phyloP scores from a whole-genome alignment of 2,888 invertebrate species.

The Erebia epiphron region DNA sequence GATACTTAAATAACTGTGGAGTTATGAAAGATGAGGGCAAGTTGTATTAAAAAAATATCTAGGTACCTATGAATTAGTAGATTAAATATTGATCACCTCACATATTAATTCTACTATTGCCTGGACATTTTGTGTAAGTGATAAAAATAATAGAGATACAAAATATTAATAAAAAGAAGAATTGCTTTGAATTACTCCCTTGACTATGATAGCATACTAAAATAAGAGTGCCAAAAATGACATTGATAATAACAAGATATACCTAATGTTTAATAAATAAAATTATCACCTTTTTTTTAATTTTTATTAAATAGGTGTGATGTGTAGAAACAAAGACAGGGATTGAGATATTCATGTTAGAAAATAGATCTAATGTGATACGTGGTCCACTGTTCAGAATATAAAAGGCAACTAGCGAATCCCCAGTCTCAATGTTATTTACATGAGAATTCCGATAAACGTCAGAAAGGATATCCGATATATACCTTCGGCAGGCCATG shows the following conservation, averaged over 20 bases:
- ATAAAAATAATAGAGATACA: too few relatives aligned
- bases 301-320: too few relatives aligned
- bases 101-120: neutral
- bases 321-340: conserved; percentile 3
- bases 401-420: conserved; percentile 51
- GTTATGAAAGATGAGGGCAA: conserved; percentile 29
- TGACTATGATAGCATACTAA: too few relatives aligned
- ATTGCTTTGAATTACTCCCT: too few relatives aligned
- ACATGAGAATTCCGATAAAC: conserved; percentile 70
- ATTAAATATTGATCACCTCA: neutral
- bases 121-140: too few relatives aligned
- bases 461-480: conserved; percentile 58
- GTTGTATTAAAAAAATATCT: conserved; percentile 15
- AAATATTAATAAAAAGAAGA: too few relatives aligned
- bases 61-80: neutral
- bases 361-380: conserved; percentile 8
- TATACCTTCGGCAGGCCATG: conserved; percentile 61
- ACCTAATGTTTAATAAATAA: too few relatives aligned
- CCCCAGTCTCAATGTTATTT: conserved; percentile 64
- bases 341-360: conserved; percentile 19
- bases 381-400: conserved; percentile 22
- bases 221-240: too few relatives aligned
- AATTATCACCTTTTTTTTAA: too few relatives aligned
- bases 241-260: too few relatives aligned
- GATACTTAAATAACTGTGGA: conserved; percentile 32